A percentile compares a stretch with the other conserved stretches of the same genome.
Conservation (phyloP, 2,888 invertebrate genomes). For the Zygaena filipendulae region DNA sequence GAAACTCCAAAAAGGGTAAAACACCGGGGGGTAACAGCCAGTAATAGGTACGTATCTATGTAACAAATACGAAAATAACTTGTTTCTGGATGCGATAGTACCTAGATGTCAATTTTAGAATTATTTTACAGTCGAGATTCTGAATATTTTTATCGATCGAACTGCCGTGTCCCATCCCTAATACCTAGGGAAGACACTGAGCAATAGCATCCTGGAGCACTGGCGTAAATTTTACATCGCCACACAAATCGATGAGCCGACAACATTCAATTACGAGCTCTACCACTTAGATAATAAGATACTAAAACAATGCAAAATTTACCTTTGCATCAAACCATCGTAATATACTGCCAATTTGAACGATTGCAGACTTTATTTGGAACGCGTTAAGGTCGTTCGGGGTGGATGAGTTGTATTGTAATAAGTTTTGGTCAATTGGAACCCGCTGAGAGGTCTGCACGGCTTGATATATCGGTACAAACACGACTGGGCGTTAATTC, state of each 20-base stretch:
- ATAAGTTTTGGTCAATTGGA: conserved; percentile 25
- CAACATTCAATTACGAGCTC: too few species aligned
- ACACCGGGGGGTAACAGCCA: too few species aligned
- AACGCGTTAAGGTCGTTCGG: conserved; percentile 8
- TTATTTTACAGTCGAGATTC: too few species aligned
- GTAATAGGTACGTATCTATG: too few species aligned
- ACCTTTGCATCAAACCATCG: conserved; percentile 16
- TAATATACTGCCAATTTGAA: conserved; percentile 10
- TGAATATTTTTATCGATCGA: too few species aligned
- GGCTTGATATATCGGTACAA: conserved; percentile 49
- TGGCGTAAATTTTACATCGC: conserved; percentile 41
- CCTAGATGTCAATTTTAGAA: too few species aligned
- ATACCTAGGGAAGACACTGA: conserved; percentile 44
- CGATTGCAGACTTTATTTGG: conserved; percentile 16
- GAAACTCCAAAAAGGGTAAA: too few species aligned
- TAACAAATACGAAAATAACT: too few species aligned
- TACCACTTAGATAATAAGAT: too few species aligned
- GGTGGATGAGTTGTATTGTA: conserved; percentile 14
- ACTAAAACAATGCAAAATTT: too few species aligned
- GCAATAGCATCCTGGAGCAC: conserved; percentile 48
- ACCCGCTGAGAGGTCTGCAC: conserved; percentile 41
- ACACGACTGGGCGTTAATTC: conserved; percentile 43
- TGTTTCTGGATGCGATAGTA: too few species aligned
- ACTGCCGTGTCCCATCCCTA: conserved; percentile 40
- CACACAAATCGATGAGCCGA: too few species aligned